phyloP scores from a whole-genome alignment of 2,113 vertebrate species.

The Equus quagga region DNA sequence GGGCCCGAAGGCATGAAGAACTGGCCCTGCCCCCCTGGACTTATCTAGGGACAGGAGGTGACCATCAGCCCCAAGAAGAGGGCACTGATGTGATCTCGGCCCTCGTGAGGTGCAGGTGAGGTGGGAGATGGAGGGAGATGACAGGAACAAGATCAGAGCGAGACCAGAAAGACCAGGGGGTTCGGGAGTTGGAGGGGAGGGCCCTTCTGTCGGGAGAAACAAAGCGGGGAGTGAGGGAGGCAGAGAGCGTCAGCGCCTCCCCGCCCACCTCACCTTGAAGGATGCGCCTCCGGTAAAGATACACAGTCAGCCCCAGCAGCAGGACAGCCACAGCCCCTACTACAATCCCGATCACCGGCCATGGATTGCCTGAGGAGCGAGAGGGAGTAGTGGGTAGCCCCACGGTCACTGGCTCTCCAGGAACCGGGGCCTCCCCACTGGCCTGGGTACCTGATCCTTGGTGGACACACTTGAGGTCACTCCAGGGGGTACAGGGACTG shows the following conservation, averaged over 20 bases:
- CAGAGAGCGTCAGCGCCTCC: no score
- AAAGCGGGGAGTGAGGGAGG: background rate
- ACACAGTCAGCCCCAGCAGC: rapidly evolving
- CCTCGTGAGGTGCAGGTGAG: background rate
- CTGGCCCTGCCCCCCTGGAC: background rate
- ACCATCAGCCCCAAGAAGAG: background rate
- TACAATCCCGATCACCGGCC: rapidly evolving
- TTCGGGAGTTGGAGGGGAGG: background rate
- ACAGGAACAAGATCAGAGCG: background rate
- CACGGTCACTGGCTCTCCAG: background rate
- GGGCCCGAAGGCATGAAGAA: background rate
- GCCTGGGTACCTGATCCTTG: background rate
- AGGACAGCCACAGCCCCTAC: rapidly evolving
- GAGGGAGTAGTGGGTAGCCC: background rate
- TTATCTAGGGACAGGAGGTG: background rate
- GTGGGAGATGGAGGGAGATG: background rate
- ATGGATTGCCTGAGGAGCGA: background rate
- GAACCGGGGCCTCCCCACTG: background rate
- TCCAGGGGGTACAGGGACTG: background rate
- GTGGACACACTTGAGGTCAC: background rate
- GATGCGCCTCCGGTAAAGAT: rapidly evolving
- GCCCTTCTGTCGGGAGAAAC: background rate
- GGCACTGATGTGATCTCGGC: rapidly evolving
- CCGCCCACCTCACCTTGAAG: background rate
- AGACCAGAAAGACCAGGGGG: background rate